Evolutionary conservation across 2,797 vertebrate species (phyloP).

Genomic region (Chrosomus eos): DNA sequence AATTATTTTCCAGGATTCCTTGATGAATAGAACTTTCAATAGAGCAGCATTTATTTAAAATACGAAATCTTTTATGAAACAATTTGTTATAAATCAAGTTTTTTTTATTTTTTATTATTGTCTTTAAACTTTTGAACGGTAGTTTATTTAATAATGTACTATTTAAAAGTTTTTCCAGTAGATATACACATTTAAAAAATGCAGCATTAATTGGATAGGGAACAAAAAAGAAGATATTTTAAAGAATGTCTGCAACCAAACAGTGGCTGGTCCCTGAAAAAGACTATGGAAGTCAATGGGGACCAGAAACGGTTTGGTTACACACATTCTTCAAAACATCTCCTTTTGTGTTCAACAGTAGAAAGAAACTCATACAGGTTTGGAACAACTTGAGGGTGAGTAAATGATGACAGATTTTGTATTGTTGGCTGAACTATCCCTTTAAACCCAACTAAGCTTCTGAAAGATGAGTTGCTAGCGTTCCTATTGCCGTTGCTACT

Average conservation of each 20-base stretch:
- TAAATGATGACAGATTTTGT: background rate
- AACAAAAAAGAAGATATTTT: background rate
- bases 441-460: background rate
- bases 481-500: background rate
- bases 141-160: background rate
- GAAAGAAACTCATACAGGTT: background rate
- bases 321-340: background rate
- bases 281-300: background rate
- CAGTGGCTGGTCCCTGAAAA: background rate
- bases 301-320: background rate
- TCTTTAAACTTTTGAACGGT: background rate
- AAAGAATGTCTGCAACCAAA: background rate
- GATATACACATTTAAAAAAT: background rate
- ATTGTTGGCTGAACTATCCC: background rate
- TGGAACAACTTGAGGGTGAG: background rate
- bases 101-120: background rate
- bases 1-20: background rate
- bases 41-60: background rate
- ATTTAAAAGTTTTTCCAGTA: background rate
- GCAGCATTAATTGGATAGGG: background rate
- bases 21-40: background rate
- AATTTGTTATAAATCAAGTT: background rate
- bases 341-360: background rate
- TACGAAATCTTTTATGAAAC: background rate
- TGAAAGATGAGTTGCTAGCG: background rate